Conservation (phyloP, 2,113 vertebrate species). For the Syngnathus floridae region DNA sequence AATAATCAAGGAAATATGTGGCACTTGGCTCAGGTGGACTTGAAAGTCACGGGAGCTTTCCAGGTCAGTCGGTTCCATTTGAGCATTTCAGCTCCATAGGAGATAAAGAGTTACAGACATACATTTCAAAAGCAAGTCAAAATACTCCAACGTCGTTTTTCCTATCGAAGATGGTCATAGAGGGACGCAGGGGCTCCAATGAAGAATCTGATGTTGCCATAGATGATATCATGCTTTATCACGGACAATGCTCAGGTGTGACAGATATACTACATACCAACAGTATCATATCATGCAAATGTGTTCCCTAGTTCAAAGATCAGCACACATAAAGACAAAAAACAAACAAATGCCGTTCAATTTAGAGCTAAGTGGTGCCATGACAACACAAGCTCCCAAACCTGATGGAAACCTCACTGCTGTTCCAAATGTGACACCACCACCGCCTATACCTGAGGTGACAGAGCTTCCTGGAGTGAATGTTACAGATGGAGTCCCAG, state of each 20-base stretch:
- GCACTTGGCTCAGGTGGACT: slow-evolving; percentile 59
- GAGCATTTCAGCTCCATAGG: neutral
- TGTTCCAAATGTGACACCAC: slow-evolving; percentile 5
- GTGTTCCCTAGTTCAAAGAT: neutral
- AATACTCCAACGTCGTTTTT: neutral
- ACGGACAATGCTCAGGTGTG: slow-evolving; percentile 64
- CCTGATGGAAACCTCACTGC: neutral
- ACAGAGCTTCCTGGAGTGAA: neutral
- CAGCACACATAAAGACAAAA: no score
- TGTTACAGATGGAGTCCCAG: neutral
- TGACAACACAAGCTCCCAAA: neutral
- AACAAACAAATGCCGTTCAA: neutral
- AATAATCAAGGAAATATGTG: slow-evolving; percentile 68
- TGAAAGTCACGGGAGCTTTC: slow-evolving; percentile 48
- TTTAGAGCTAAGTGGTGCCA: slow-evolving; percentile 8
- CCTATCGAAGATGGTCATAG: slow-evolving; percentile 66
- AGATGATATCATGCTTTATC: slow-evolving; percentile 68
- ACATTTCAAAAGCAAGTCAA: slow-evolving; percentile 35
- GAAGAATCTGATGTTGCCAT: slow-evolving; percentile 66
- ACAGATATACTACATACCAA: neutral
- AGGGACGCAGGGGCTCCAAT: slow-evolving; percentile 70
- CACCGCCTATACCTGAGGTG: neutral
- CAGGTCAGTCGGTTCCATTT: slow-evolving; percentile 37
- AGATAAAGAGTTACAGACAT: neutral
- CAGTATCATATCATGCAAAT: neutral